A percentile compares a stretch with the other conserved stretches of the same genome.
phyloP scores from a whole-genome alignment of 1,140 invertebrate genomes.

The Gryon sp. region DNA sequence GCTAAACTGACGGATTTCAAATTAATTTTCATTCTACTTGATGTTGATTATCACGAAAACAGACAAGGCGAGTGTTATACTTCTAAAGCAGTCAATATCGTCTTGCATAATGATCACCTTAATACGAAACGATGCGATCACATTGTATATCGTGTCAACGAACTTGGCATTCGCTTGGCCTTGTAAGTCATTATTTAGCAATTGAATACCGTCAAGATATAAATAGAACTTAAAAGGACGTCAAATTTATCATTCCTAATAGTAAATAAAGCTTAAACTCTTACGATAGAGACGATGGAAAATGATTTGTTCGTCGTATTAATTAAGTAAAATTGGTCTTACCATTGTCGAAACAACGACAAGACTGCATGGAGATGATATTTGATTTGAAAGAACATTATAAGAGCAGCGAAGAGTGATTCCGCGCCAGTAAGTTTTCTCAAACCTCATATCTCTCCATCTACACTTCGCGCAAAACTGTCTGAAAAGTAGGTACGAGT shows the following conservation, averaged over 20 bases:
- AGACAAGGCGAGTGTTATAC: constrained; percentile 43
- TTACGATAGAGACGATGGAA: constrained; percentile 1
- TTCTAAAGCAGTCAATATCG: constrained; percentile 58
- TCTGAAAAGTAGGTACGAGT: constrained; percentile 55
- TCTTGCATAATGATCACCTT: constrained; percentile 52
- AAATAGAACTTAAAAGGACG: constrained; percentile 36
- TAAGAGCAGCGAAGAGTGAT: constrained; percentile 41
- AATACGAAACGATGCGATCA: constrained; percentile 54
- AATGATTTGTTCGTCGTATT: background rate
- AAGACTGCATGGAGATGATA: constrained; percentile 12
- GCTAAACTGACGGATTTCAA: constrained; percentile 8
- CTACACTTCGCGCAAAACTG: constrained; percentile 50
- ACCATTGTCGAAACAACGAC: too few species aligned
- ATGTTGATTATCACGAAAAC: constrained; percentile 23
- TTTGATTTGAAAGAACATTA: constrained; percentile 30
- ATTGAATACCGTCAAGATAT: constrained; percentile 35
- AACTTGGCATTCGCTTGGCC: constrained; percentile 31
- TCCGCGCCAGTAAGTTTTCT: constrained; percentile 43
- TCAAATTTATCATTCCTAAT: constrained; percentile 17
- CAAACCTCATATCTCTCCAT: constrained; percentile 53
- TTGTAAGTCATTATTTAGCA: constrained; percentile 52
- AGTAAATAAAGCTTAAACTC: background rate
- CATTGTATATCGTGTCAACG: constrained; percentile 38
- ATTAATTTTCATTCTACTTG: constrained; percentile 24
- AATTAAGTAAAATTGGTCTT: too few species aligned